Evolutionary conservation across 2,888 invertebrate genomes (phyloP), one percentile per base, ranked within the genome.

Genomic region (Chouioia cunea): DNA sequence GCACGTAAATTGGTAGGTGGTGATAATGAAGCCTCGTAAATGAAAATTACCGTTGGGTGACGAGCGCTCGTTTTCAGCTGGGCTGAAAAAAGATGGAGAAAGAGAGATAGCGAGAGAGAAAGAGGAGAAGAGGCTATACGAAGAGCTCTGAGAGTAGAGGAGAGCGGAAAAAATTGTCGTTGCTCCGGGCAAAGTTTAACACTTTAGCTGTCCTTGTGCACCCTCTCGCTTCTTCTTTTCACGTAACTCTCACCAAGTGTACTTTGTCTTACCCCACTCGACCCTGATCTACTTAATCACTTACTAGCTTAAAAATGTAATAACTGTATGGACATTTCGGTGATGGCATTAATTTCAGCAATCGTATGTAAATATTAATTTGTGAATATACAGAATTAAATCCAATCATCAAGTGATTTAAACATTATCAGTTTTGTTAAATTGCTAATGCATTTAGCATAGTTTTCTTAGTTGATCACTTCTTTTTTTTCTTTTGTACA

Each of bases 181-280:
- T 70, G 70, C 59, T 46, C 68, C 67, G 70, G 56, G 73, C 65
- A 76, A 81, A 80, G 77, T 81, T 81, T 79, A 79, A 81, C 81
- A 80, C 79, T 78, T 79, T 76, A 74, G 71, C 70, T 27, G 8
- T 58, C 18, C 54, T 67, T 72, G 48, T 71, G 74, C 70, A 71
- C 64, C 59, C 57, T 73, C 66, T 46, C 70, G 65, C 56, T 27
- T 58, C 74, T 64, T 22, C 48, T 36, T 48, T 14, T 58, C 62
- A 43, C 50, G 23, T 64, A 58, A 36, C 46, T 66, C 23, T 36
- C 8, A 16, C 58, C 22, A 15, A 58, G 60, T 23, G 64, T 43
- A 12, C n/a, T 15, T 3, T 48, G 53, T 59, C 52, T 59, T 53
- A 59, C 68, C 60, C 27, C 57, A 63, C 46, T 36, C 57, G 48